Conservation (phyloP, 2,888 invertebrate species). For the Hirudinaria manillensis region DNA sequence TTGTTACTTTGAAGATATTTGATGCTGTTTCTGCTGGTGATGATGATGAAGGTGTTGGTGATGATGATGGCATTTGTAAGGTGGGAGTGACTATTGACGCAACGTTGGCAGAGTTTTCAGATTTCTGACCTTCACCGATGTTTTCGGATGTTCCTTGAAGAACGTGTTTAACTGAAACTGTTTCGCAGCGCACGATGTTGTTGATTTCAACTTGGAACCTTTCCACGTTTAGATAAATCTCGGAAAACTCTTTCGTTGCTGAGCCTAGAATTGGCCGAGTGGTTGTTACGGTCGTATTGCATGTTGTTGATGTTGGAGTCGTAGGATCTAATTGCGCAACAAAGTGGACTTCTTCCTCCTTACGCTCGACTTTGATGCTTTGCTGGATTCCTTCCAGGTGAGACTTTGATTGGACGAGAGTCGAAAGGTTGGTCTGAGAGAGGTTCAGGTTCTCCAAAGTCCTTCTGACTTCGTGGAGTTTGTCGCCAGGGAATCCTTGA, state of each 20-base stretch:
- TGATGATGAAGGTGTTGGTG: too few species aligned
- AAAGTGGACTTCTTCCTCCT: not conserved
- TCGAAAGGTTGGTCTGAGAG: not conserved
- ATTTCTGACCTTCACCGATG: not conserved
- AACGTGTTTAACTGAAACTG: not conserved
- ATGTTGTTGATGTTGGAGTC: not conserved
- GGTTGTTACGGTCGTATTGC: not conserved
- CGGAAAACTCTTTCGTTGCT: not conserved
- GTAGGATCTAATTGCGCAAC: not conserved
- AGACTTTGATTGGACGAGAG: not conserved
- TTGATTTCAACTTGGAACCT: not conserved
- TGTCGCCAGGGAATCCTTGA: too few species aligned
- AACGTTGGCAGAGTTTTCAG: not conserved
- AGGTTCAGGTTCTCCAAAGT: too few species aligned
- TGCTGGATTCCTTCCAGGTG: not conserved
- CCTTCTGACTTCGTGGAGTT: too few species aligned
- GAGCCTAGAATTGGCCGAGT: not conserved
- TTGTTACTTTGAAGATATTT: not conserved
- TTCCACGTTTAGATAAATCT: not conserved
- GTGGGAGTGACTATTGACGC: not conserved
- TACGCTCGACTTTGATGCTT: not conserved
- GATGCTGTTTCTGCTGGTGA: not conserved
- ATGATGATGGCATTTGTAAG: not conserved
- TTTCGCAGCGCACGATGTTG: conserved; percentile 7
- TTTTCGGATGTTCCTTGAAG: not conserved